A percentile compares a stretch with the other conserved stretches of the same genome.
phyloP scores from a whole-genome alignment of 1,140 invertebrate genomes.

The Hesperophylax magnus region DNA sequence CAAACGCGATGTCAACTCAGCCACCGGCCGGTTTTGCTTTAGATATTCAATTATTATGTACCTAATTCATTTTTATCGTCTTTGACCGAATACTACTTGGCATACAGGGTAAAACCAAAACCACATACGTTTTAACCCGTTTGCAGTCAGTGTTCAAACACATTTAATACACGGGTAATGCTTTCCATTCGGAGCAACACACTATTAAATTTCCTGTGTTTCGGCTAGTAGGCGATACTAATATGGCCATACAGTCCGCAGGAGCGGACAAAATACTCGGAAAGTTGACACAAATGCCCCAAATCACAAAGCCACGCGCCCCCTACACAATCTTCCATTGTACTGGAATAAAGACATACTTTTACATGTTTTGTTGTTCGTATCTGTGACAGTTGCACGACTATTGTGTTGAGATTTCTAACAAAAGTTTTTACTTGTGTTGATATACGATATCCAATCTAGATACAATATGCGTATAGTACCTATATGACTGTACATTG shows the following conservation, averaged over 20 bases:
- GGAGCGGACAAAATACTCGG: not conserved
- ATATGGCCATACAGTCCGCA: not conserved
- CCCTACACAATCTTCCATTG: conserved; percentile 2
- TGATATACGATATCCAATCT: not conserved
- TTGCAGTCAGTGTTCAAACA: too few relatives aligned
- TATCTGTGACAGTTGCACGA: conserved; percentile 23
- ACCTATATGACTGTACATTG: not conserved
- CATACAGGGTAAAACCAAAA: too few relatives aligned
- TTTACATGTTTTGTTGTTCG: conserved; percentile 22
- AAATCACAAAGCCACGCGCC: conserved; percentile 1
- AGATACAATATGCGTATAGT: not conserved
- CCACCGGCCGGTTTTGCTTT: too few relatives aligned
- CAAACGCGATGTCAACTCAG: too few relatives aligned
- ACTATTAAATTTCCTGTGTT: too few relatives aligned
- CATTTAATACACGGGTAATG: too few relatives aligned
- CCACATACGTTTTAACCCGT: too few relatives aligned
- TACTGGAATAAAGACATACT: not conserved
- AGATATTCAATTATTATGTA: too few relatives aligned
- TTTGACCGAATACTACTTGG: too few relatives aligned
- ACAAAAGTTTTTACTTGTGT: conserved; percentile 28
- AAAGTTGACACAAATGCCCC: conserved; percentile 14
- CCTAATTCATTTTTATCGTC: too few relatives aligned
- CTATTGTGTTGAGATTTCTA: conserved; percentile 14
- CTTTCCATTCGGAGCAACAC: too few relatives aligned
- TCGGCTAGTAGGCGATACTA: too few relatives aligned